Conservation (phyloP, 2,113 vertebrate genomes). For the Caranx melampygus region DNA sequence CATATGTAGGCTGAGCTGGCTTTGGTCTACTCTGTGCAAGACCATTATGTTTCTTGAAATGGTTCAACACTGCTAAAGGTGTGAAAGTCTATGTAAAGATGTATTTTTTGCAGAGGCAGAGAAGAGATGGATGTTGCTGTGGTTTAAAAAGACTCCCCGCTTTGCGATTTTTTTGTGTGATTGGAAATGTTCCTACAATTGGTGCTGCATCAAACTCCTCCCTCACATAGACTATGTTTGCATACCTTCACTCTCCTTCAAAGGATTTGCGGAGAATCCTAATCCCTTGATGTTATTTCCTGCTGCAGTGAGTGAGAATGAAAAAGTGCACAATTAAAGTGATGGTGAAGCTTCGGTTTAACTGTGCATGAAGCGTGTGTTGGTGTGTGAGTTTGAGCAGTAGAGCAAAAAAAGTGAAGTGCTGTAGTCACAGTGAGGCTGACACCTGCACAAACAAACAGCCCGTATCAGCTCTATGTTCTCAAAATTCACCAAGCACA, state of each 20-base stretch:
- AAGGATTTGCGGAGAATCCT: constrained; percentile 6
- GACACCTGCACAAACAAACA: constrained; percentile 35
- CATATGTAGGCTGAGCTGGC: constrained; percentile 60
- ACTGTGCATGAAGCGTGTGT: too few relatives aligned
- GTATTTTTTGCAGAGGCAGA: not conserved
- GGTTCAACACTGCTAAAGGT: constrained; percentile 12
- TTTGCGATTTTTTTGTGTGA: constrained; percentile 29
- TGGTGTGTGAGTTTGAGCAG: constrained; percentile 9
- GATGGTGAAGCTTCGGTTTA: not conserved
- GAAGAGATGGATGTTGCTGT: not conserved
- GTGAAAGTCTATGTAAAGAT: constrained; percentile 29
- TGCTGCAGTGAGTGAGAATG: not conserved
- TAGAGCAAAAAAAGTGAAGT: constrained; percentile 19
- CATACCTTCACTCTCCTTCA: not conserved
- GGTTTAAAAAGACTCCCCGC: not conserved
- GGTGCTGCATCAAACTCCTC: not conserved
- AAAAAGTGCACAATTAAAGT: not conserved
- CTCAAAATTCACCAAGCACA: constrained; percentile 12
- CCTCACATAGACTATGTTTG: not conserved
- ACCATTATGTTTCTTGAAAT: constrained; percentile 17
- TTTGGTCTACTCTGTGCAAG: constrained; percentile 2
- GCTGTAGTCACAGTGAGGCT: not conserved
- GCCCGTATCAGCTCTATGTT: constrained; percentile 24
- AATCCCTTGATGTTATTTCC: constrained; percentile 5
- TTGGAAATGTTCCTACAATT: not conserved